Percentiles rank a stretch among this genome's conserved stretches.
phyloP scores from a whole-genome alignment of 2,888 invertebrate species.

The Dysmachus trigonus region DNA sequence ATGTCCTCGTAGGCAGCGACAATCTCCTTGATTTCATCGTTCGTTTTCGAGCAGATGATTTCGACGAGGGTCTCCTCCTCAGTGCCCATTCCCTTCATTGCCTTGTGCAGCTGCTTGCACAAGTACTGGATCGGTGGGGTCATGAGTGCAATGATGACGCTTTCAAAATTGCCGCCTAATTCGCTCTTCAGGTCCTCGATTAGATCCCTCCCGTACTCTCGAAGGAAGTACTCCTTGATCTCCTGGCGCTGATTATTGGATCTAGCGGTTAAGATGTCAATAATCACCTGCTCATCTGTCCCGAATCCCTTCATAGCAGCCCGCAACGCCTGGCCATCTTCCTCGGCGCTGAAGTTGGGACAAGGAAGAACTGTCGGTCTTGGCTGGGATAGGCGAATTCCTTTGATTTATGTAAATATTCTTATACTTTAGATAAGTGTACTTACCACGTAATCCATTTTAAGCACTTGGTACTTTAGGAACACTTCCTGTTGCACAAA shows the following conservation, averaged over 20 bases:
- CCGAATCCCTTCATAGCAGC: slow-evolving; percentile 77
- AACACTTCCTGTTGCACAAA: neutral
- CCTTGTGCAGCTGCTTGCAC: slow-evolving; percentile 75
- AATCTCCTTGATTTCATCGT: slow-evolving; percentile 71
- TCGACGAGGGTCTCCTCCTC: slow-evolving; percentile 78
- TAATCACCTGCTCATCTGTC: slow-evolving; percentile 78
- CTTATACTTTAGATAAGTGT: neutral
- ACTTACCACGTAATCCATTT: slow-evolving; percentile 42
- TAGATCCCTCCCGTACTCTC: slow-evolving; percentile 69
- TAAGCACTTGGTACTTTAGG: neutral
- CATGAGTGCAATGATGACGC: slow-evolving; percentile 76
- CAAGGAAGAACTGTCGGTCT: slow-evolving; percentile 69
- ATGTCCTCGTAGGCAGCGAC: slow-evolving; percentile 71
- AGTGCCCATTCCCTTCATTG: slow-evolving; percentile 79
- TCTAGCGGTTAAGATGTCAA: slow-evolving; percentile 74
- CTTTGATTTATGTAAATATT: neutral
- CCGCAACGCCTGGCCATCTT: slow-evolving; percentile 71
- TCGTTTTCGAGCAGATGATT: slow-evolving; percentile 75
- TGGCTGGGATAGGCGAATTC: slow-evolving; percentile 49
- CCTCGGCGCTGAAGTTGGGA: slow-evolving; percentile 69
- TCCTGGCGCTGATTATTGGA: slow-evolving; percentile 76
- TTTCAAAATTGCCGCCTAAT: slow-evolving; percentile 78
- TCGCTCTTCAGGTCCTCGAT: slow-evolving; percentile 77
- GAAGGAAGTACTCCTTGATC: slow-evolving; percentile 70
- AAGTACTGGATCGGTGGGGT: slow-evolving; percentile 73